Conservation (phyloP, 2,888 invertebrate species). For the Unio delphinus region DNA sequence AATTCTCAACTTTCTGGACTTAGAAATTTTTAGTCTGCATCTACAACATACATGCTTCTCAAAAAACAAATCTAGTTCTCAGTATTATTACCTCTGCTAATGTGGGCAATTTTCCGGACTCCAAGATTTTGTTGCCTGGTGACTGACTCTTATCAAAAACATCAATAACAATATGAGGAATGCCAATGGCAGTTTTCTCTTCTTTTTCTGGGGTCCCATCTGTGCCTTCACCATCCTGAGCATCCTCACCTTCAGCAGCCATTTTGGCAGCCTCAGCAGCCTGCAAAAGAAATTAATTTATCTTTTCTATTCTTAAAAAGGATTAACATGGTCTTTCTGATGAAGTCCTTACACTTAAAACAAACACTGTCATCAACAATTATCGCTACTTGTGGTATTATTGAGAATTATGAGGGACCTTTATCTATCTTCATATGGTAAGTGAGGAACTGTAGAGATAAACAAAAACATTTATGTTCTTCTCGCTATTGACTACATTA, state of each 20-base stretch:
- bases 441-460: too few relatives aligned
- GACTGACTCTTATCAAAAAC: slow-evolving; percentile 49
- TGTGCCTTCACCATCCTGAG: slow-evolving; percentile 41
- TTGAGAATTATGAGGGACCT: too few relatives aligned
- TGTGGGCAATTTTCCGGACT: slow-evolving; percentile 52
- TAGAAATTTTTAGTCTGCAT: too few relatives aligned
- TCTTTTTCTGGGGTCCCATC: slow-evolving; percentile 55
- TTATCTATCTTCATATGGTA: too few relatives aligned
- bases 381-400: too few relatives aligned
- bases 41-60: neutral
- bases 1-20: too few relatives aligned
- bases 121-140: slow-evolving; percentile 35
- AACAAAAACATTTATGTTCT: too few relatives aligned
- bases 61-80: neutral
- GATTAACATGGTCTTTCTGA: too few relatives aligned
- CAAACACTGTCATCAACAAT: too few relatives aligned
- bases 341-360: too few relatives aligned
- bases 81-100: slow-evolving; percentile 54
- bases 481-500: too few relatives aligned
- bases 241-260: slow-evolving; percentile 38
- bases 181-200: slow-evolving; percentile 60
- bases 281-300: slow-evolving; percentile 1
- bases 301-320: too few relatives aligned
- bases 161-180: slow-evolving; percentile 66
- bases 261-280: slow-evolving; percentile 36